Evolutionary conservation across 2,888 invertebrate species (phyloP).

Genomic region (Phrixothrix hirtus): DNA sequence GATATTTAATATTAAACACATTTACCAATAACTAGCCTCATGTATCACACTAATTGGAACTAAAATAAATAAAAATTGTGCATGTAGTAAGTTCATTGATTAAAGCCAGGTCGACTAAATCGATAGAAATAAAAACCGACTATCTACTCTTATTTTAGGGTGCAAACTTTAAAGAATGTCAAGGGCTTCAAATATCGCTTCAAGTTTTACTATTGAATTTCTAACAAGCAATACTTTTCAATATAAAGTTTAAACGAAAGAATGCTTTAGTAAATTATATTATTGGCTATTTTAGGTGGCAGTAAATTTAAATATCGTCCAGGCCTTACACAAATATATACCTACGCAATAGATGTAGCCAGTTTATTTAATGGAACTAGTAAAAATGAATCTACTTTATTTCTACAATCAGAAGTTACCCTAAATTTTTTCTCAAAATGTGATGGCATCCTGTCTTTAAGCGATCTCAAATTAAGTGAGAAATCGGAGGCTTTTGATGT

Average conservation of each 20-base stretch:
- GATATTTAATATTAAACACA: too few species aligned
- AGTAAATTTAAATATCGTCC: slow-evolving; percentile 68
- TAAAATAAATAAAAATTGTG: too few species aligned
- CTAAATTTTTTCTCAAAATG: slow-evolving; percentile 72
- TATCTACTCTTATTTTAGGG: too few species aligned
- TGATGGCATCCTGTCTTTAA: slow-evolving; percentile 71
- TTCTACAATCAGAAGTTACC: slow-evolving; percentile 63
- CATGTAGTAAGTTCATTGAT: too few species aligned
- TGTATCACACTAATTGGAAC: too few species aligned
- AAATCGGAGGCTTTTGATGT: slow-evolving; percentile 52
- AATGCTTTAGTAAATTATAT: too few species aligned
- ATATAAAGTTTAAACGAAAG: not conserved
- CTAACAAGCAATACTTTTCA: too few species aligned
- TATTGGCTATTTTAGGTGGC: slow-evolving; percentile 55
- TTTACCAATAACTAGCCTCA: too few species aligned
- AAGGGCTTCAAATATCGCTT: too few species aligned
- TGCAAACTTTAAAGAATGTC: too few species aligned
- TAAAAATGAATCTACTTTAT: slow-evolving; percentile 71
- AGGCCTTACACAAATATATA: slow-evolving; percentile 68
- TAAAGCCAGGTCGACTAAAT: too few species aligned
- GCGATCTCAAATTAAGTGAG: slow-evolving; percentile 64
- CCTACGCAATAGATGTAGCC: slow-evolving; percentile 72
- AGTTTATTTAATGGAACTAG: slow-evolving; percentile 72
- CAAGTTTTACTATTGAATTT: not conserved
- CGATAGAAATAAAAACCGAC: too few species aligned